Evolutionary conservation across 2,113 vertebrate genomes (phyloP), one percentile per base, ranked within the genome.

Genomic region (Oryzias celebensis): DNA sequence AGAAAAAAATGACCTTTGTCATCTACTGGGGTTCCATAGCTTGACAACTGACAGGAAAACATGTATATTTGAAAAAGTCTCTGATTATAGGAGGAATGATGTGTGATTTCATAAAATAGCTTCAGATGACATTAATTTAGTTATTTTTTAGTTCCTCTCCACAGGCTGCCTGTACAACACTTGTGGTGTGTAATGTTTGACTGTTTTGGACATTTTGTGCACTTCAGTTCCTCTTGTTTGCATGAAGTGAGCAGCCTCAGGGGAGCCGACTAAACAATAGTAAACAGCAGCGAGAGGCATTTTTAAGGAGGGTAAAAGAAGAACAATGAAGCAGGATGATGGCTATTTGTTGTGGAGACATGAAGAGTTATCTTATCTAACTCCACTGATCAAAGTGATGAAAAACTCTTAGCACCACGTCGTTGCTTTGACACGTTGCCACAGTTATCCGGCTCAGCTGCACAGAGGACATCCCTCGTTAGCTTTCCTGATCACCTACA

Each of bases 261-360:
- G 66, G 49, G 56, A 36, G 60, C 49, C 31, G 15, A 78, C 83
- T 60, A 26, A 50, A 80, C 68, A 60, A 71, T 63, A 65, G 58
- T 59, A 58, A 61, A 53, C 18, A 58, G 26, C 74, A 51, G 42
- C 13, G 23, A 58, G 47, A 53, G 26, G 61, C 71, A 22, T 52
- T 71, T 71, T 68, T 43, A 65, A 49, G 62, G 68, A 42, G 18
- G 15, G 44, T 52, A n/a, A 52, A 65, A 16, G 23, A 20, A 60
- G 66, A 85, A 87, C 82, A 85, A 87, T 76, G 53, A 59, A 55
- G 17, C 68, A 77, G 84, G 79, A 87, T 77, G 64, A n/a, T 2
- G 13, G 23, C 20, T 10, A 13, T 10, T 45, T 61, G 36, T 65
- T n/a, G 17, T 54, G 61, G 16, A 43, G 22, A 22, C 43, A 43